Percentiles rank a stretch among this genome's conserved stretches.
Evolutionary conservation across 2,113 vertebrate genomes (phyloP).

Genomic region (Chrysochloris asiatica): DNA sequence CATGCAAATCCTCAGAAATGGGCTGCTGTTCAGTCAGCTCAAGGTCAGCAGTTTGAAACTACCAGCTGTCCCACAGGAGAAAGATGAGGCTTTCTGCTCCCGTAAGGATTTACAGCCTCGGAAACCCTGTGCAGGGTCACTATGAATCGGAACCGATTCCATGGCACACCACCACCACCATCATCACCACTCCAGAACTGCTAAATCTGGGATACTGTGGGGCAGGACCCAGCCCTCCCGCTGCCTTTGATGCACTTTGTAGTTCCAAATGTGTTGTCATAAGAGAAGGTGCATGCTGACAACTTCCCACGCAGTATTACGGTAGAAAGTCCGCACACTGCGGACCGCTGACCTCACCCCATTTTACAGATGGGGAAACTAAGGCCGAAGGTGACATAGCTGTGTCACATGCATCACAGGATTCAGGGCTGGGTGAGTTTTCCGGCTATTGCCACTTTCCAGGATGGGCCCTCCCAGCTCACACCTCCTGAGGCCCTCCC

Average conservation of each 20-base stretch:
- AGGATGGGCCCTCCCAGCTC: constrained; percentile 15
- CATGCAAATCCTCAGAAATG: neutral
- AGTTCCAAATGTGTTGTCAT: neutral
- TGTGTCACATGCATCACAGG: neutral
- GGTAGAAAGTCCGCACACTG: neutral
- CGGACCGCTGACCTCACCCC: neutral
- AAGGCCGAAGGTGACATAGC: neutral
- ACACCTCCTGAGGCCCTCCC: neutral
- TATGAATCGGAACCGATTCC: too few relatives aligned
- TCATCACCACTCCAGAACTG: neutral
- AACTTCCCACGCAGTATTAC: neutral
- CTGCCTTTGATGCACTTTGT: too few relatives aligned
- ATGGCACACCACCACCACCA: too few relatives aligned
- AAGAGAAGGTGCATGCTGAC: neutral
- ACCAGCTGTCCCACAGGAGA: too few relatives aligned
- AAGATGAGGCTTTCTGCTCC: too few relatives aligned
- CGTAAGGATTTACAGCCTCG: too few relatives aligned
- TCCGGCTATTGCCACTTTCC: constrained; percentile 4
- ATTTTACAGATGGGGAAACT: neutral
- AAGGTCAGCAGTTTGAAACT: too few relatives aligned
- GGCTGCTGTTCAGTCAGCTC: too few relatives aligned
- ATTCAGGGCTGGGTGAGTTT: neutral
- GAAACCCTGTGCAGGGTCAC: too few relatives aligned
- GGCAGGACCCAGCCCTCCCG: neutral
- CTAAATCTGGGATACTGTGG: neutral